Conservation (phyloP, 2,797 vertebrate species). For the Bovichtus diacanthus region DNA sequence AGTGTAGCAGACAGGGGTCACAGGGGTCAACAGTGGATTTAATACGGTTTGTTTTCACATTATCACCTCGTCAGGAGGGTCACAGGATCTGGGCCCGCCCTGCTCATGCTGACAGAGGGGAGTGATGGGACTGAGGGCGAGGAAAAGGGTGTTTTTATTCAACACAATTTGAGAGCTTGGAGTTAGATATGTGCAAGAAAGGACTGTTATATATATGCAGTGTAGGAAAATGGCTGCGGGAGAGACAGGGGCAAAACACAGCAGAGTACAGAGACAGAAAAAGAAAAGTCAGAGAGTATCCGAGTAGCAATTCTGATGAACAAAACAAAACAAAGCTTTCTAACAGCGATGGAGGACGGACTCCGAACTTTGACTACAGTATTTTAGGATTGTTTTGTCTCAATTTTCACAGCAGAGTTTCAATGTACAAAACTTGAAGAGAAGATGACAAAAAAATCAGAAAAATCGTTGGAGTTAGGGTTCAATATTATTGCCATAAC, state of each 20-base stretch:
- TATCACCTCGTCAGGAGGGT: constrained; percentile 78
- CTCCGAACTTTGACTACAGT: not conserved
- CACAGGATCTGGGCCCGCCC: constrained; percentile 42
- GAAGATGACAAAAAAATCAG: no score
- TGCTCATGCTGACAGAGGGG: constrained; percentile 24
- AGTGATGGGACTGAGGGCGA: constrained; percentile 2
- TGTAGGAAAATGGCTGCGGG: not conserved
- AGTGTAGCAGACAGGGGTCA: constrained; percentile 65
- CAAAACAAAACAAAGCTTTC: no score
- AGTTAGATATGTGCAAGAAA: constrained; percentile 8
- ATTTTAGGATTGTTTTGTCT: not conserved
- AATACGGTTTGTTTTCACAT: constrained; percentile 84
- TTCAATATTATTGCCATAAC: no score
- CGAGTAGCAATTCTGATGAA: no score
- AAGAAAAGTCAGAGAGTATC: not conserved
- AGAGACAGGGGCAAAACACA: not conserved
- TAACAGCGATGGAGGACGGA: not conserved
- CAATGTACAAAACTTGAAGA: not conserved
- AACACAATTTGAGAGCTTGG: constrained; percentile 23
- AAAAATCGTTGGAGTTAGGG: no score
- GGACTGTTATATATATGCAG: not conserved
- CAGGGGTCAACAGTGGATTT: constrained; percentile 77
- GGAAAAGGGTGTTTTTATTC: constrained; percentile 52
- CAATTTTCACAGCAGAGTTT: not conserved
- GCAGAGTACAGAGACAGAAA: not conserved